These are phyloP conservation scores for Cyprinodon variegatus DNA, from an alignment of 2,113 vertebrate species.

Conservation along the genomic window DNA sequence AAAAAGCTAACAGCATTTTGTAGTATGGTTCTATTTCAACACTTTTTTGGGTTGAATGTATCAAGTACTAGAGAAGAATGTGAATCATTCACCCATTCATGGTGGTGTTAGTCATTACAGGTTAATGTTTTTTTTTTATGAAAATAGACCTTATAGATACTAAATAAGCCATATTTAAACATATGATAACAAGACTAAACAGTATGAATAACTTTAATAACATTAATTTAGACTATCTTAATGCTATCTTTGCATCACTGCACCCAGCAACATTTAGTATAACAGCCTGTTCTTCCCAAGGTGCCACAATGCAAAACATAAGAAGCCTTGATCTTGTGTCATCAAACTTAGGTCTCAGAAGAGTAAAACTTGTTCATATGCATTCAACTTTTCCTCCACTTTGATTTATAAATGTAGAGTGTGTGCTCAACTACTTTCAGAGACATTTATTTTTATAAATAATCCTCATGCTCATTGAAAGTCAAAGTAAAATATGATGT, in stretches of 20 bases:
- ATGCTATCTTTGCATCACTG: neutral
- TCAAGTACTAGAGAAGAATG: too few species aligned
- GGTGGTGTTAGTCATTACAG: too few species aligned
- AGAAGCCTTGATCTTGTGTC: slow-evolving; percentile 66
- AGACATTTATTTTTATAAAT: slow-evolving; percentile 67
- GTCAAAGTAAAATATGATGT: slow-evolving; percentile 25
- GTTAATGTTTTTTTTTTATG: too few species aligned
- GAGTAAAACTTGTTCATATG: slow-evolving; percentile 63
- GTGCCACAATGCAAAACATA: slow-evolving; percentile 50
- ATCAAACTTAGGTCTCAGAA: slow-evolving; percentile 57
- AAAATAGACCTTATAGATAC: too few species aligned
- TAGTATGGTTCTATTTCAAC: too few species aligned
- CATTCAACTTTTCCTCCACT: slow-evolving; percentile 61
- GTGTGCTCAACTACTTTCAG: slow-evolving; percentile 57
- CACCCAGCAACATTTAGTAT: slow-evolving; percentile 16
- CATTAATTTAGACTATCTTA: slow-evolving; percentile 19
- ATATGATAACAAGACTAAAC: too few species aligned
- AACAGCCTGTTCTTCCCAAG: slow-evolving; percentile 41
- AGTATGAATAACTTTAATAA: too few species aligned
- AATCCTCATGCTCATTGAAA: slow-evolving; percentile 36
- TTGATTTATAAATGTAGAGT: slow-evolving; percentile 72
- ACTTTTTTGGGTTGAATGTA: too few species aligned
- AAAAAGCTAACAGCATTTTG: too few species aligned
- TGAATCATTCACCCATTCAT: too few species aligned
- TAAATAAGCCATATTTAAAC: too few species aligned